These are phyloP conservation scores for Deroplatys truncata DNA, from an alignment of 2,888 invertebrate species.

Conservation along the genomic window DNA sequence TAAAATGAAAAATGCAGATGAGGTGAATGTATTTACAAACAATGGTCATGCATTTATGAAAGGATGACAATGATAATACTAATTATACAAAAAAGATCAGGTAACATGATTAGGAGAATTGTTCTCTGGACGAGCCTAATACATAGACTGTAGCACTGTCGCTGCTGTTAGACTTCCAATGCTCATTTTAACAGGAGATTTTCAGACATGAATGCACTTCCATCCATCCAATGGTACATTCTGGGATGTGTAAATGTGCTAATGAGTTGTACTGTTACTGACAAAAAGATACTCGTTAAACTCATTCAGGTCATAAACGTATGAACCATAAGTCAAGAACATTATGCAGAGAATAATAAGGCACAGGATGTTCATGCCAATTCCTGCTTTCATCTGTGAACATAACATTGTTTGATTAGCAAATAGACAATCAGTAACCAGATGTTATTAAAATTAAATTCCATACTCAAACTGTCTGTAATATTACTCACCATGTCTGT, in stretches of 20 bases:
- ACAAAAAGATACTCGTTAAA: constrained; percentile 39
- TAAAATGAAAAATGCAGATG: neutral
- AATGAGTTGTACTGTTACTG: neutral
- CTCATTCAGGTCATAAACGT: constrained; percentile 59
- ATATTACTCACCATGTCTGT: constrained; percentile 62
- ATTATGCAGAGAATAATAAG: constrained; percentile 65
- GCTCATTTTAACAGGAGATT: neutral
- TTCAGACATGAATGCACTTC: neutral
- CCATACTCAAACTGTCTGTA: too few species aligned
- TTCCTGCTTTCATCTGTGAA: constrained; percentile 65
- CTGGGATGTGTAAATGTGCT: neutral
- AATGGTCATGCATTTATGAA: neutral
- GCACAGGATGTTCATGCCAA: constrained; percentile 71
- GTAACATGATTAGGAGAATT: neutral
- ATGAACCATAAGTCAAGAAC: constrained; percentile 70
- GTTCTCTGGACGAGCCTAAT: neutral
- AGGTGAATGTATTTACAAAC: neutral
- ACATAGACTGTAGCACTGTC: neutral
- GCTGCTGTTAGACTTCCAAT: neutral
- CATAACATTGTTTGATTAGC: neutral
- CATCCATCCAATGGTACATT: neutral
- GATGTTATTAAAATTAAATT: too few species aligned
- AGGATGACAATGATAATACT: neutral
- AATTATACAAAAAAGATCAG: neutral
- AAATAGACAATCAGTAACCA: too few species aligned